phyloP scores from a whole-genome alignment of 1,140 invertebrate genomes.

The Pectinophora gossypiella region DNA sequence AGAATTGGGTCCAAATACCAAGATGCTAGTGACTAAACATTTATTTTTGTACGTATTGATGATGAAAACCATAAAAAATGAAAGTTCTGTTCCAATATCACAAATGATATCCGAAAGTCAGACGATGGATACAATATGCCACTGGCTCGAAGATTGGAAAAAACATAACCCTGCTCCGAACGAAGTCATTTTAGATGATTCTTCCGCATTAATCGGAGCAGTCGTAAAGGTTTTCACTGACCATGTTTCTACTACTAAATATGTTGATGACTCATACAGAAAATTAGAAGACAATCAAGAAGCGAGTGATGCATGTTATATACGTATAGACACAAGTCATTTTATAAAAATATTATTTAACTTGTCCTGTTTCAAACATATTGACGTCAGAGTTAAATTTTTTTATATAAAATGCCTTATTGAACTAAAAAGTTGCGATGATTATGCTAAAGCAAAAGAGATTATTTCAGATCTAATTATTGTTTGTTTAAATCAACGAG shows the following conservation, averaged over 20 bases:
- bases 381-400: background rate
- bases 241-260: background rate
- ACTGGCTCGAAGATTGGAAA: background rate
- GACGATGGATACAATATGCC: background rate
- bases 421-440: background rate
- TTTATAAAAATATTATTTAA: conserved; percentile 2
- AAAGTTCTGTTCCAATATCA: background rate
- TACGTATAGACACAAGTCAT: conserved; percentile 1
- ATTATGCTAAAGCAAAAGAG: background rate
- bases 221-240: background rate
- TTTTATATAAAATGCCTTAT: conserved; percentile 4
- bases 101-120: conserved; percentile 3
- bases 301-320: background rate
- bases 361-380: conserved; percentile 1
- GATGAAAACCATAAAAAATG: background rate
- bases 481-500: background rate
- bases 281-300: background rate
- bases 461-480: background rate
- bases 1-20: background rate
- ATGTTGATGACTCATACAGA: background rate
- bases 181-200: background rate
- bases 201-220: background rate
- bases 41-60: background rate
- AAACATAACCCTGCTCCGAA: background rate
- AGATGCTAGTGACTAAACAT: background rate